phyloP scores from a whole-genome alignment of 2,888 invertebrate species.

The Endotricha flammealis region DNA sequence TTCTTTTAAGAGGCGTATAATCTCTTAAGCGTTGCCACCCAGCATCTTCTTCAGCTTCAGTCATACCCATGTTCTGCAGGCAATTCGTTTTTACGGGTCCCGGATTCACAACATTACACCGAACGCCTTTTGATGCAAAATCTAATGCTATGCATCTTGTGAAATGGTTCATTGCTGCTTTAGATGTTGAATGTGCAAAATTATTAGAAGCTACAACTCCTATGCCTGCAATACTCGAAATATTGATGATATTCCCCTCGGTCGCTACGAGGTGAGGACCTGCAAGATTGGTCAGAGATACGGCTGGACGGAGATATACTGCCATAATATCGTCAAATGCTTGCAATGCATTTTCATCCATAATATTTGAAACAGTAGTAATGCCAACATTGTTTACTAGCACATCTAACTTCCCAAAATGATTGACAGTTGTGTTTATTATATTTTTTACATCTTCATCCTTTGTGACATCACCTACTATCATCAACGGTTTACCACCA shows the following conservation, averaged over 20 bases:
- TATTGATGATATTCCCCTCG: constrained; percentile 29
- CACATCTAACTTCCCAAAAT: constrained; percentile 34
- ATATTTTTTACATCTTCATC: constrained; percentile 24
- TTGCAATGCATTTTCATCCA: constrained; percentile 26
- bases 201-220: constrained; percentile 6
- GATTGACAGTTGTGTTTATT: constrained; percentile 22
- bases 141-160: constrained; percentile 90
- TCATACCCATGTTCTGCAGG: constrained; percentile 21
- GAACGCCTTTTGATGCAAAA: constrained; percentile 82
- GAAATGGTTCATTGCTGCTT: constrained; percentile 87
- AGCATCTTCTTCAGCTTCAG: background rate
- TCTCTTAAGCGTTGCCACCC: background rate
- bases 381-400: constrained; percentile 37
- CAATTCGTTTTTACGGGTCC: constrained; percentile 31
- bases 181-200: constrained; percentile 25
- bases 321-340: constrained; percentile 28
- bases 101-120: constrained; percentile 91
- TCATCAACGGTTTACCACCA: constrained; percentile 25
- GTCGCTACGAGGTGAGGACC: constrained; percentile 22
- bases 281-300: constrained; percentile 29
- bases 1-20: constrained; percentile 88
- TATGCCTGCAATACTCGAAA: constrained; percentile 23
- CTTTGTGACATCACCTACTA: constrained; percentile 30
- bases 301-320: constrained; percentile 32
- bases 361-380: constrained; percentile 18